Conservation (phyloP, 35 echinoderm and acorn worm genomes). For the Ophiothrix spiculata region DNA sequence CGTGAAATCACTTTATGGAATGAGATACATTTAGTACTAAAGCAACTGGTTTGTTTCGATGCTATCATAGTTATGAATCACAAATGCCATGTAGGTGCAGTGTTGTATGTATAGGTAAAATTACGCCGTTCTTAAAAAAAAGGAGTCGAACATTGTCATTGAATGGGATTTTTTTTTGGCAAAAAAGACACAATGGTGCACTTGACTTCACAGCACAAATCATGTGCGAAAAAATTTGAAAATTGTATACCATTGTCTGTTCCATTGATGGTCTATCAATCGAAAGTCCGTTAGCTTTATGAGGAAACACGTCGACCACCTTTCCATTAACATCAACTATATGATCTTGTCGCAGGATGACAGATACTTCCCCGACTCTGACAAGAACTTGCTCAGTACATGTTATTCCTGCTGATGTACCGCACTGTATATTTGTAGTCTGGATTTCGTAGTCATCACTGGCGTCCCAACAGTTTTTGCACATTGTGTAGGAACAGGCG, state of each 20-base stretch:
- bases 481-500: constrained; percentile 55
- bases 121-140: too few species aligned
- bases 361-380: constrained; percentile 31
- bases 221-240: constrained; percentile 55
- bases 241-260: constrained; percentile 44
- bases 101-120: too few species aligned
- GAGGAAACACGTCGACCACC: constrained; percentile 34
- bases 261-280: constrained; percentile 50
- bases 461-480: constrained; percentile 67
- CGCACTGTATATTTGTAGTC: constrained; percentile 49
- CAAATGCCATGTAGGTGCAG: too few species aligned
- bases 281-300: constrained; percentile 27
- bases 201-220: too few species aligned
- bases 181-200: too few species aligned
- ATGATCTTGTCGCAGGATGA: constrained; percentile 30
- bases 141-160: too few species aligned
- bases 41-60: too few species aligned
- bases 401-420: constrained; percentile 43
- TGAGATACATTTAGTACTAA: too few species aligned
- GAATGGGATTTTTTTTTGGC: too few species aligned
- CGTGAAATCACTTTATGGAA: too few species aligned
- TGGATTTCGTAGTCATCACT: constrained; percentile 45
- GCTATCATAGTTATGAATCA: too few species aligned
- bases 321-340: constrained; percentile 45
- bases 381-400: constrained; percentile 63